Evolutionary conservation across 2,797 vertebrate genomes (phyloP), one percentile per base, ranked within the genome.

Genomic region (Thripadectes ignobilis): DNA sequence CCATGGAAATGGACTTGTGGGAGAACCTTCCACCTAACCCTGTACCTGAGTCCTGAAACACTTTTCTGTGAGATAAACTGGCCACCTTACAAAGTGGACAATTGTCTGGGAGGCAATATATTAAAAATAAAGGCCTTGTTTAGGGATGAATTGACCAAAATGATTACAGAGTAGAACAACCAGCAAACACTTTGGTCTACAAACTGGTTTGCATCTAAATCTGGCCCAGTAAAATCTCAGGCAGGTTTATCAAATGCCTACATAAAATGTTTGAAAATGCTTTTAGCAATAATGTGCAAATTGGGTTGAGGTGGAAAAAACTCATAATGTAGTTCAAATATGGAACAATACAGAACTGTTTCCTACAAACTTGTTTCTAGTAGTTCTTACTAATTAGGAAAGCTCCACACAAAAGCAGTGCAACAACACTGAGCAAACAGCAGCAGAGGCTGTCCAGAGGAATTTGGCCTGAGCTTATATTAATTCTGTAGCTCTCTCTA

Each of bases 341-440:
- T 0, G 14, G 30, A 85, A 95, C 92, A 95, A 88, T 66, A 66
- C 23, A 65, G 49, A 93, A 89, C 39, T 89, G 88, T 92, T 83
- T 66, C 65, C 58, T 68, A 55, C 26, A 41, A 71, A 58, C 62
- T 66, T 52, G 26, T 75, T 91, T 93, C 75, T 55, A 58, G 65
- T 38, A 61, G 22, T 63, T 91, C 41, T 83, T 82, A 52, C 62
- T 73, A 91, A 91, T 96, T 91, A 91, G 68, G 34, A 89, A 75
- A 62, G 66, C 54, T 83, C 16, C 43, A 77, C 55, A 93, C 38
- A 92, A 80, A 66, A 36, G 49, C 75, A 77, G 24, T 1, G 9
- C 61, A 94, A 68, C 46, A 65, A 58, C 39, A 65, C n/a, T 57
- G 69, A 79, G 57, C 57, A 73, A 88, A 69, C 8, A 52, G 45